Evolutionary conservation across 2,797 vertebrate species (phyloP), one percentile per base, ranked within the genome.

Genomic region (Malurus leucopterus): DNA sequence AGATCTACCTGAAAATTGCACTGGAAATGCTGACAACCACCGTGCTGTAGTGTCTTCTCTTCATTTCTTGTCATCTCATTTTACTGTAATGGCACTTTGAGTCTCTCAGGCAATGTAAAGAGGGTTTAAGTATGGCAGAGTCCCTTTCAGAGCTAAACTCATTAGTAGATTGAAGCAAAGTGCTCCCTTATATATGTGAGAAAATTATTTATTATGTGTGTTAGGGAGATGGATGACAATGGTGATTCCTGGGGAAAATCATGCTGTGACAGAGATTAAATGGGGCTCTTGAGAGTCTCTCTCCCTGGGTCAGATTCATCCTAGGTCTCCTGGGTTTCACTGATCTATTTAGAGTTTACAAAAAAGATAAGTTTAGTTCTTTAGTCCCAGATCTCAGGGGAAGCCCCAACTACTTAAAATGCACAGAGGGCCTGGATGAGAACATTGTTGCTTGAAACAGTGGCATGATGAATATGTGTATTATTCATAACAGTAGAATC

Each of bases 201-300:
- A 95, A 93, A 95, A 93, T 95, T 93, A 95, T 95, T 95, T 93
- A 95, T 94, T 90, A 84, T 58, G 68, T 92, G 71, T 87, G 62
- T 95, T 93, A 90, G 83, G 71, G 87, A 92, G 89, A 94, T 86
- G 74, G 89, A 93, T 92, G 44, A 80, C 64, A 70, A 34, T 86
- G 58, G 85, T 70, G 81, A 88, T 91, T 93, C 74, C 87, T 74
- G 36, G 79, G 80, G 85, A 94, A 94, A 93, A 91, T 82, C 80
- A 58, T 41, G 64, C 87, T 76, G 92, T 0, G 27, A 54, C 44
- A 82, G 85, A 84, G 83, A 92, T 84, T 89, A 95, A 94, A 92
- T 91, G 68, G 47, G 91, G 54, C 80, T 79, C 93, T 82, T 88
- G 85, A 58, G 74, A 88, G 59, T 62, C 47, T 74, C 40, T 81